A percentile compares a stretch with the other conserved stretches of the same genome.
These are phyloP conservation scores for Nemurella pictetii DNA, from an alignment of 2,888 invertebrate genomes.

Conservation along the genomic window DNA sequence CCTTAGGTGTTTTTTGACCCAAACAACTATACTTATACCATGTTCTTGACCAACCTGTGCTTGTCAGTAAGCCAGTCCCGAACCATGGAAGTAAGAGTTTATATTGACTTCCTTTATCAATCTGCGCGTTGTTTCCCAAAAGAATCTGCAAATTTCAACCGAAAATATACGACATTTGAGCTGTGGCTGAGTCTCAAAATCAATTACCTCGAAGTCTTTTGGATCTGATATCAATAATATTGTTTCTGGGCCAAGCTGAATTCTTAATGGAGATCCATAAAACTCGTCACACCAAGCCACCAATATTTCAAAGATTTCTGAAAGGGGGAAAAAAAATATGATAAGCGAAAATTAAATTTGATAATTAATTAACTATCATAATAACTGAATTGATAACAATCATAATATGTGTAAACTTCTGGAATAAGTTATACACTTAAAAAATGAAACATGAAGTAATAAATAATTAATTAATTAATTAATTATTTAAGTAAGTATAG, in stretches of 20 bases:
- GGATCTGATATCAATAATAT: not conserved
- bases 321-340: too few relatives aligned
- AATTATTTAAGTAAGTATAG: too few relatives aligned
- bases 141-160: not conserved
- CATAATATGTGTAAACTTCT: too few relatives aligned
- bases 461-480: too few relatives aligned
- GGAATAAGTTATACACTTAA: too few relatives aligned
- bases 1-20: not conserved
- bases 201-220: not conserved
- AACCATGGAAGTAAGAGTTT: not conserved
- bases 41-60: not conserved
- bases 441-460: too few relatives aligned
- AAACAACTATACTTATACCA: too few relatives aligned
- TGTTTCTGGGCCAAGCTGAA: not conserved
- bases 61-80: not conserved
- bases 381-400: too few relatives aligned
- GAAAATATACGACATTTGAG: not conserved
- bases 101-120: not conserved
- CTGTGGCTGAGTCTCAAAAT: too few relatives aligned
- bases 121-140: not conserved
- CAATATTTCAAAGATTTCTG: not conserved
- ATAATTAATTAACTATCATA: too few relatives aligned
- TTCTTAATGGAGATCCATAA: not conserved
- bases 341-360: too few relatives aligned
- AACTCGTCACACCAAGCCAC: not conserved